Conservation (phyloP, 2,113 vertebrate genomes). For the Ptilonorhynchus violaceus region DNA sequence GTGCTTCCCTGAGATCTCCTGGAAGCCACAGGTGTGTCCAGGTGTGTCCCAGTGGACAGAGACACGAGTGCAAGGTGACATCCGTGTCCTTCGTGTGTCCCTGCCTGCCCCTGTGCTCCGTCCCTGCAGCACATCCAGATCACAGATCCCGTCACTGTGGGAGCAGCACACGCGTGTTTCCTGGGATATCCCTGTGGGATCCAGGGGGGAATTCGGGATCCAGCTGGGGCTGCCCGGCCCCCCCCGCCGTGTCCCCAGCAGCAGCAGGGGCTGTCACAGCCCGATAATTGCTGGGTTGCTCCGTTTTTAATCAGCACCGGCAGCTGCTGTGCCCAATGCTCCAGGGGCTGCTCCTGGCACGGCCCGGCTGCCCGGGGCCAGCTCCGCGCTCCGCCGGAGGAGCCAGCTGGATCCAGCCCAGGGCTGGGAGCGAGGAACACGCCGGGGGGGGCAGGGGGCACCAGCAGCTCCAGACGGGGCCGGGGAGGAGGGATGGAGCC, state of each 20-base stretch:
- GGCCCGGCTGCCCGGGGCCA: not conserved
- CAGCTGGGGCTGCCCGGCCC: fast-evolving
- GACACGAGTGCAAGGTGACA: fast-evolving
- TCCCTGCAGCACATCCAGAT: fast-evolving
- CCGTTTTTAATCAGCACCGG: slow-evolving; percentile 12
- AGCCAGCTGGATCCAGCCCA: not conserved
- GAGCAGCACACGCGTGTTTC: fast-evolving
- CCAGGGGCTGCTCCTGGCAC: not conserved
- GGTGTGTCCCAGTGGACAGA: fast-evolving
- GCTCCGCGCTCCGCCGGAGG: not conserved
- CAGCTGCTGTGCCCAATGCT: slow-evolving; percentile 15
- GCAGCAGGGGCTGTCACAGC: not conserved
- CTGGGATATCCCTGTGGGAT: fast-evolving
- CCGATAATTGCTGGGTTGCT: not conserved
- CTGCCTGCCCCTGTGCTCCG: fast-evolving
- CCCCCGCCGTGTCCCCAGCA: not conserved
- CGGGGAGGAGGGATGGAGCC: not conserved
- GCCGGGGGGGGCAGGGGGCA: not conserved
- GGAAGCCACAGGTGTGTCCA: fast-evolving
- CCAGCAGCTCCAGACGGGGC: not conserved
- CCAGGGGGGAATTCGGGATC: not conserved
- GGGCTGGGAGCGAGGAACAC: not conserved
- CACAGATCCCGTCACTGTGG: fast-evolving
- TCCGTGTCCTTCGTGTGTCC: fast-evolving
- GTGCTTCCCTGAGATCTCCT: fast-evolving